Evolutionary conservation across 2,113 vertebrate species (phyloP), one percentile per base, ranked within the genome.

Genomic region (Pimephales promelas): DNA sequence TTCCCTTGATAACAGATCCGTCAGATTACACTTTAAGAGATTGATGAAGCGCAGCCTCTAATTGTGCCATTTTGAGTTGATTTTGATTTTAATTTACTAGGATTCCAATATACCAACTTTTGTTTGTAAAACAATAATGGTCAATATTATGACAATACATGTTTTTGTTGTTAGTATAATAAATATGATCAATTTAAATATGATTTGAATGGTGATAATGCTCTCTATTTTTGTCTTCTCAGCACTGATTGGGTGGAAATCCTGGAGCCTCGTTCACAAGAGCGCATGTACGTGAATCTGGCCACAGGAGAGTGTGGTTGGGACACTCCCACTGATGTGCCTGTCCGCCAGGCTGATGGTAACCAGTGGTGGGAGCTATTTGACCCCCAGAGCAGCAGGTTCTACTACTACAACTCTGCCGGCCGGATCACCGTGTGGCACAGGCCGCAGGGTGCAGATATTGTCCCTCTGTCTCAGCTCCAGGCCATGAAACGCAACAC

Each of bases 301-400:
- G 87, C 89, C 66, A 95, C 94, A 0, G 96, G 96, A 0, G 96
- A 97, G 90, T 97, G 96, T 4, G 96, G 96, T 89, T 97, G 96
- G 96, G 95, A 96, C 47, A 93, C 95, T 4, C 96, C 96, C 11
- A 10, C 90, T 20, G 93, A 94, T 22, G 93, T 93, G 78, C 91
- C 90, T 10, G 92, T 97, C 14, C 96, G 96, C 31, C 96, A 96
- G 89, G 94, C 95, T 0, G 95, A 96, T 83, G 95, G 95, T 66
- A 95, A 95, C 92, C 96, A 97, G 88, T 97, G 96, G 96, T 97
- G 96, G 96, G 96, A 97, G 86, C 94, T 97, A 74, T 97, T 96
- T 0, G 96, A 97, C 92, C 90, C 93, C 40, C 94, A 95, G 40
- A 97, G 95, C 64, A 92, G 94, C 86, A 95, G 96, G 81, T 97